A percentile compares a stretch with the other conserved stretches of the same genome.
phyloP scores from a whole-genome alignment of 2,797 vertebrate species.

The Mus minutoides region DNA sequence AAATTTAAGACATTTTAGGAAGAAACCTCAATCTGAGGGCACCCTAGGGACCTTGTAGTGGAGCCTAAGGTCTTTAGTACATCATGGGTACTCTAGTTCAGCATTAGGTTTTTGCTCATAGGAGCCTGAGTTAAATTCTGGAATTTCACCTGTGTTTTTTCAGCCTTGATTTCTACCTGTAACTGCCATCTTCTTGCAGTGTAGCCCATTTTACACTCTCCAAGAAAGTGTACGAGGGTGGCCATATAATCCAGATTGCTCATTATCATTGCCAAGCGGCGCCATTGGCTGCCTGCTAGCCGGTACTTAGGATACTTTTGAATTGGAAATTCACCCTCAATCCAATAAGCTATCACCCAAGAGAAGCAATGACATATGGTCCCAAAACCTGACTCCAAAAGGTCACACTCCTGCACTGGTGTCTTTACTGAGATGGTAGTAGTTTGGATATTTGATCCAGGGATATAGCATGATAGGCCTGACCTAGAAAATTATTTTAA shows the following conservation, averaged over 20 bases:
- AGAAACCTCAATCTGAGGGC: neutral
- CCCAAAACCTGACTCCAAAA: conserved; percentile 4
- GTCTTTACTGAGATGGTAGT: conserved; percentile 2
- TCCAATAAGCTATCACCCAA: neutral
- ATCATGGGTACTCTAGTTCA: neutral
- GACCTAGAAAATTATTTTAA: conserved; percentile 59
- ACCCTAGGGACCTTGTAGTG: neutral
- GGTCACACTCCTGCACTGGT: neutral
- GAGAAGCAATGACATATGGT: neutral
- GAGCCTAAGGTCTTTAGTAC: neutral
- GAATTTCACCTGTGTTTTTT: conserved; percentile 45
- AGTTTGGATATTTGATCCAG: conserved; percentile 30
- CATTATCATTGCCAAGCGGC: neutral
- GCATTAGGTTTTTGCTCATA: neutral
- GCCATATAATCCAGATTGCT: neutral
- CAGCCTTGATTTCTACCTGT: conserved; percentile 31
- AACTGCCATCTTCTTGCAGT: conserved; percentile 21
- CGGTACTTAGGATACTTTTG: conserved; percentile 16
- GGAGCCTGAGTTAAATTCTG: conserved; percentile 28
- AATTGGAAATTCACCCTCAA: neutral
- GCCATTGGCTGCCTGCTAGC: neutral
- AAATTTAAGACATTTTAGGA: neutral
- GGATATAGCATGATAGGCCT: conserved; percentile 1
- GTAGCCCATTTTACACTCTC: neutral
- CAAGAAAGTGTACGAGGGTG: neutral